Conservation (phyloP, 2,797 vertebrate genomes). For the Delichon dasypus region DNA sequence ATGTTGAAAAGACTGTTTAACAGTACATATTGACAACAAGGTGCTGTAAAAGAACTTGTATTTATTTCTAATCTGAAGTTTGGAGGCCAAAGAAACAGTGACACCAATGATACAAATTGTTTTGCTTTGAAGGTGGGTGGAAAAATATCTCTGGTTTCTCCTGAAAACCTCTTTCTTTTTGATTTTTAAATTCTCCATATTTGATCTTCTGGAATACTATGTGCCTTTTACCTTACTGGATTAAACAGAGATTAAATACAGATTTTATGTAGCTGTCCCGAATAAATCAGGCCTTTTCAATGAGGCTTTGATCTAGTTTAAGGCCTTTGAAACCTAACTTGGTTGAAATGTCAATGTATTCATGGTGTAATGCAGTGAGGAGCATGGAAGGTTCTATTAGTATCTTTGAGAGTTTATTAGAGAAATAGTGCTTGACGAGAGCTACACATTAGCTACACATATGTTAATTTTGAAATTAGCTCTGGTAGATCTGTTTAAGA, state of each 20-base stretch:
- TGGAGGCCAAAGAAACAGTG: background rate
- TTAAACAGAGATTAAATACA: conserved; percentile 34
- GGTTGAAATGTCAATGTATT: conserved; percentile 51
- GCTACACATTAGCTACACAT: background rate
- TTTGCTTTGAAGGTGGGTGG: background rate
- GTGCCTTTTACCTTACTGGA: conserved; percentile 8
- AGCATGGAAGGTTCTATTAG: background rate
- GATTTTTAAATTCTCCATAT: background rate
- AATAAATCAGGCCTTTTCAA: conserved; percentile 11
- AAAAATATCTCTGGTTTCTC: background rate
- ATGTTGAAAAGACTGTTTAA: background rate
- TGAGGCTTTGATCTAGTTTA: conserved; percentile 36
- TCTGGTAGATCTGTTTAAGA: background rate
- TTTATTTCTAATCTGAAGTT: background rate
- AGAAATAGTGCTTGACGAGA: conserved; percentile 11
- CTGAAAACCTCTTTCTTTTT: background rate
- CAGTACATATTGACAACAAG: background rate
- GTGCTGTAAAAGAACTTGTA: background rate
- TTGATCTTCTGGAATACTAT: background rate
- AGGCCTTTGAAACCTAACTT: conserved; percentile 36
- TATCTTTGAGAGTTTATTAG: conserved; percentile 24
- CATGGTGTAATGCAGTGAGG: background rate
- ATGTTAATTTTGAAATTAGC: conserved; percentile 54
- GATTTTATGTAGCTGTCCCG: background rate
- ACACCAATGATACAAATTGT: background rate